Evolutionary conservation across 2,888 invertebrate genomes (phyloP).

Genomic region (Dynastes maya): DNA sequence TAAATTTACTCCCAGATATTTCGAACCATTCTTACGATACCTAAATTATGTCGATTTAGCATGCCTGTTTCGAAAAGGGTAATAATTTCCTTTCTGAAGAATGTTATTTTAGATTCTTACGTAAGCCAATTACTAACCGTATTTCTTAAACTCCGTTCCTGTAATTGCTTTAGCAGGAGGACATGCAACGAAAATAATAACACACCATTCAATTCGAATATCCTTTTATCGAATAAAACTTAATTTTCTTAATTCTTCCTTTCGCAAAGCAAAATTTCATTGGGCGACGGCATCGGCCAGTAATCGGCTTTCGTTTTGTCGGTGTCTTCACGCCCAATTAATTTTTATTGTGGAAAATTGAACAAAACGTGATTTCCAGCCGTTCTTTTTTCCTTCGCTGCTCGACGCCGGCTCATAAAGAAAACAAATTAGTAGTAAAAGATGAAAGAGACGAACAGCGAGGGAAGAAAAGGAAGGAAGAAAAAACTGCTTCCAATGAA

Average conservation of each 20-base stretch:
- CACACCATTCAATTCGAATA: background rate
- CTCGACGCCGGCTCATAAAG: conserved; percentile 10
- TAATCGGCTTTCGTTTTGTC: conserved; percentile 17
- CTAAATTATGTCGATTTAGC: too few species aligned
- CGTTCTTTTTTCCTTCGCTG: conserved; percentile 16
- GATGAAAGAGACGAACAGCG: background rate
- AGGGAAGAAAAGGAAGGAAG: background rate
- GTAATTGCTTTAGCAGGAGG: too few species aligned
- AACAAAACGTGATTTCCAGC: conserved; percentile 32
- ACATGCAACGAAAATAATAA: background rate
- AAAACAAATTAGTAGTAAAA: conserved; percentile 34
- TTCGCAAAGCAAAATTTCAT: conserved; percentile 16
- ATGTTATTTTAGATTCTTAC: too few species aligned
- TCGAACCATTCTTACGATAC: too few species aligned
- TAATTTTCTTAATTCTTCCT: conserved; percentile 13
- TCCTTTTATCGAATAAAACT: background rate
- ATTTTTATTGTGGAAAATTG: conserved; percentile 41
- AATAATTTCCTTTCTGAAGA: too few species aligned
- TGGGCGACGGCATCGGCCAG: background rate
- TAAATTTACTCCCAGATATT: too few species aligned
- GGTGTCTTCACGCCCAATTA: conserved; percentile 31
- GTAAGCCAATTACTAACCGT: too few species aligned
- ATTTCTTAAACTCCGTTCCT: too few species aligned
- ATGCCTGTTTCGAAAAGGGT: too few species aligned
- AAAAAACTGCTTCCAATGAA: conserved; percentile 17